A percentile compares a stretch with the other conserved stretches of the same genome.
Evolutionary conservation across 2,888 invertebrate species (phyloP).

Genomic region (Tanypteryx hageni): DNA sequence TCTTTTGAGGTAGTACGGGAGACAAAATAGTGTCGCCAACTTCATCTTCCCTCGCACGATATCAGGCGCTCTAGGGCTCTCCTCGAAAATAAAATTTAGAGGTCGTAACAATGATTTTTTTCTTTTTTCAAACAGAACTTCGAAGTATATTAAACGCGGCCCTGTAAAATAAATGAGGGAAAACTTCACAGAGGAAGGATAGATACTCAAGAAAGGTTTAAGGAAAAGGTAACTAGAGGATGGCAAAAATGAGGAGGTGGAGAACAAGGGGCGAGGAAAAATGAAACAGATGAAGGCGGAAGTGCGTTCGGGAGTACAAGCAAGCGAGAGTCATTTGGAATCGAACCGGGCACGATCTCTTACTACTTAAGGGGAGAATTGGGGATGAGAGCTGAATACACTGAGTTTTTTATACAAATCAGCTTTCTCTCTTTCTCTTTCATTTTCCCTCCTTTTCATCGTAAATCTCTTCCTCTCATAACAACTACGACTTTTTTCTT

Average conservation of each 20-base stretch:
- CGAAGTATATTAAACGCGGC: neutral
- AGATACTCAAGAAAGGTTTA: too few species aligned
- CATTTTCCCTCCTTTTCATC: neutral
- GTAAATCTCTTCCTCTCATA: neutral
- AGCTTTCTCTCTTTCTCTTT: neutral
- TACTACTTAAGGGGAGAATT: slow-evolving; percentile 30
- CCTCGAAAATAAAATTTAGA: too few species aligned
- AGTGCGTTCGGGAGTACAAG: slow-evolving; percentile 22
- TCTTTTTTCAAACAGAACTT: neutral
- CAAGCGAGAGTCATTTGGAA: slow-evolving; percentile 27
- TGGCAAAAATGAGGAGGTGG: neutral
- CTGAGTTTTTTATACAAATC: neutral
- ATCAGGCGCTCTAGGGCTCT: too few species aligned
- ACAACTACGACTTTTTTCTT: neutral
- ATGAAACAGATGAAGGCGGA: slow-evolving; percentile 25
- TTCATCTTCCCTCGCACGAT: too few species aligned
- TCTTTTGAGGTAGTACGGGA: neutral
- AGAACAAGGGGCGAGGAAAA: neutral
- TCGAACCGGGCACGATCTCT: slow-evolving; percentile 26
- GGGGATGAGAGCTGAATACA: neutral
- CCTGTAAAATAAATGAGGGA: neutral
- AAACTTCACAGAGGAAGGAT: neutral
- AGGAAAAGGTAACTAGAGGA: too few species aligned
- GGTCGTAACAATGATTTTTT: neutral
- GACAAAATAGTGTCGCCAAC: neutral